phyloP scores from a whole-genome alignment of 2,888 invertebrate species.

The Thereva unica region DNA sequence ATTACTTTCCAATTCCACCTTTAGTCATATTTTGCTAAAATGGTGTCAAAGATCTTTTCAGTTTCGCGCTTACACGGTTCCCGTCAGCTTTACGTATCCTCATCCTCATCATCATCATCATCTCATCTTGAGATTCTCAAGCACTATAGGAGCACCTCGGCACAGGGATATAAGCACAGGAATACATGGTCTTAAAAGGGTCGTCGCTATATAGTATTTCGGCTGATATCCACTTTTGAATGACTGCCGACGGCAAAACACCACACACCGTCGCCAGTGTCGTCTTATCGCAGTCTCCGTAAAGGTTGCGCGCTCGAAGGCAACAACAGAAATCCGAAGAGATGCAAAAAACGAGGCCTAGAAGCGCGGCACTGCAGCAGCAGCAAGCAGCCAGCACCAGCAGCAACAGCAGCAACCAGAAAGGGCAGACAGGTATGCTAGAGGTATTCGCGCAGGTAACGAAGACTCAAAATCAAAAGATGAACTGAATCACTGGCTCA shows the following conservation, averaged over 20 bases:
- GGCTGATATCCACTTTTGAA: slow-evolving; percentile 40
- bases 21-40: slow-evolving; percentile 33
- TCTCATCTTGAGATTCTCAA: too few relatives aligned
- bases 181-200: slow-evolving; percentile 18
- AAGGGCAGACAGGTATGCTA: slow-evolving; percentile 20
- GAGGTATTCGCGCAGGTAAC: slow-evolving; percentile 11
- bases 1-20: slow-evolving; percentile 21
- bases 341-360: neutral
- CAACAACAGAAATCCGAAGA: slow-evolving; percentile 19
- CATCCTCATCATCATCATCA: too few relatives aligned
- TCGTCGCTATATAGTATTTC: slow-evolving; percentile 28
- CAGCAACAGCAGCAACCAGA: neutral
- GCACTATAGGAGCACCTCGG: too few relatives aligned
- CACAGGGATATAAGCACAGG: too few relatives aligned
- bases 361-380: neutral
- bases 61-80: slow-evolving; percentile 16
- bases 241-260: slow-evolving; percentile 40
- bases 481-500: slow-evolving; percentile 28
- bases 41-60: slow-evolving; percentile 33
- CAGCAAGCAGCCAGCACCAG: neutral
- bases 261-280: slow-evolving; percentile 38
- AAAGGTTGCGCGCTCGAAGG: slow-evolving; percentile 6
- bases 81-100: slow-evolving; percentile 1
- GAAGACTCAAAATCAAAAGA: neutral
- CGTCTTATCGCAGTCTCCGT: slow-evolving; percentile 15